Percentiles rank a stretch among this genome's conserved stretches.
Evolutionary conservation across 2,797 vertebrate species (phyloP).

Genomic region (Enteromius mattozi): DNA sequence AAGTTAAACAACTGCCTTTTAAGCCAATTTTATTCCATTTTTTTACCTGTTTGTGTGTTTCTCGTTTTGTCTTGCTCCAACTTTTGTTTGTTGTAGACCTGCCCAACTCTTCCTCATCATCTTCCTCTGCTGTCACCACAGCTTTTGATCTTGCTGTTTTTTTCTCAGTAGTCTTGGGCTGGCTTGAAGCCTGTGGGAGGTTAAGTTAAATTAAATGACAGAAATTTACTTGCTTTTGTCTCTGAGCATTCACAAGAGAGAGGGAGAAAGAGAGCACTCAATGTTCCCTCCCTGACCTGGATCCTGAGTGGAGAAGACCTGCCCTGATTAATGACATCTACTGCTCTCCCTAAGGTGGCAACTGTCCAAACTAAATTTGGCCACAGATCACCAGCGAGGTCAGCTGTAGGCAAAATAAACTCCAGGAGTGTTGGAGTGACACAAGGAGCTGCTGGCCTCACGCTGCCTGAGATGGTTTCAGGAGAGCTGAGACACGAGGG

Average conservation of each 20-base stretch:
- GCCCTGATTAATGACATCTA: conserved; percentile 64
- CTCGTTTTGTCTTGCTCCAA: conserved; percentile 31
- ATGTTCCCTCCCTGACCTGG: conserved; percentile 61
- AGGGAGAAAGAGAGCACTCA: conserved; percentile 16
- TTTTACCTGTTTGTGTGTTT: conserved; percentile 40
- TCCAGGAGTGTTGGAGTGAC: conserved; percentile 52
- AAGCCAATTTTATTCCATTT: not conserved
- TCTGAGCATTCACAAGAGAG: conserved; percentile 26
- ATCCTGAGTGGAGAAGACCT: conserved; percentile 62
- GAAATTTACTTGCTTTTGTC: conserved; percentile 38
- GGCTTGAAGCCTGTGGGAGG: conserved; percentile 54
- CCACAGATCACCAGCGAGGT: conserved; percentile 66
- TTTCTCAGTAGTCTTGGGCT: conserved; percentile 40
- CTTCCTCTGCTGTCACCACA: conserved; percentile 52
- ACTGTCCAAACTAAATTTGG: conserved; percentile 70
- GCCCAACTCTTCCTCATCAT: conserved; percentile 43
- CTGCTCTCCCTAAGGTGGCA: conserved; percentile 63
- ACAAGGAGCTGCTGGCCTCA: conserved; percentile 51
- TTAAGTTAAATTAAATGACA: conserved; percentile 48
- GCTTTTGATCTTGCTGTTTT: conserved; percentile 61
- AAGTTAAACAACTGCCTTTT: not conserved
- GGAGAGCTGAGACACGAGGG: conserved; percentile 53
- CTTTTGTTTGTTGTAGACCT: conserved; percentile 48
- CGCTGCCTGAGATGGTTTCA: conserved; percentile 53
- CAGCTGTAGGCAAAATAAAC: conserved; percentile 68